These are phyloP conservation scores for Drosophila pullipes DNA, from an alignment of 2,888 invertebrate genomes.

Conservation along the genomic window DNA sequence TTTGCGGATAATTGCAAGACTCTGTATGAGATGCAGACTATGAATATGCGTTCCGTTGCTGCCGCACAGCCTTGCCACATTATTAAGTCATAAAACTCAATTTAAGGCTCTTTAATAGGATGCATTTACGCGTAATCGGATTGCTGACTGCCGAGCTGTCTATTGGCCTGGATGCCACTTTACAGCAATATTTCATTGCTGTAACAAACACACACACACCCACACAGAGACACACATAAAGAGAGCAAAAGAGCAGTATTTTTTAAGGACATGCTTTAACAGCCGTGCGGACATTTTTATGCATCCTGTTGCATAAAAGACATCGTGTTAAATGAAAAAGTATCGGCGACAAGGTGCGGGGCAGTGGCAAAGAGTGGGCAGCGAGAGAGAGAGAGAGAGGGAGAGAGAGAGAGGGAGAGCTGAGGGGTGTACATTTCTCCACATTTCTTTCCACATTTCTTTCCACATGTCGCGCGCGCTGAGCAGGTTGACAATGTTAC, in stretches of 20 bases:
- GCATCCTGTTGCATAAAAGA: conserved; percentile 69
- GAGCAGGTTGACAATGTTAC: conserved; percentile 67
- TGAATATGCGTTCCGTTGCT: neutral
- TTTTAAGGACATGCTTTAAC: conserved; percentile 33
- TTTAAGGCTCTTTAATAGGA: conserved; percentile 62
- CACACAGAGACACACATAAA: neutral
- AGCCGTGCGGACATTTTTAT: conserved; percentile 39
- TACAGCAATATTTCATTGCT: conserved; percentile 41
- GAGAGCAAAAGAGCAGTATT: neutral
- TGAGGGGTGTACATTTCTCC: too few species aligned
- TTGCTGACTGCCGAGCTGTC: conserved; percentile 38
- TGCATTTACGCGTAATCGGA: conserved; percentile 64
- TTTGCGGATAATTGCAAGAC: conserved; percentile 41
- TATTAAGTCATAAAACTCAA: conserved; percentile 75
- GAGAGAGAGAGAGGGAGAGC: neutral
- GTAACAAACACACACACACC: neutral
- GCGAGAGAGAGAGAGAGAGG: neutral
- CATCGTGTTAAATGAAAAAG: conserved; percentile 15
- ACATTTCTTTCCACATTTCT: conserved; percentile 29
- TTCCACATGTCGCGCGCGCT: conserved; percentile 23
- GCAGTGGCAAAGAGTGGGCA: neutral
- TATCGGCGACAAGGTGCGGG: neutral
- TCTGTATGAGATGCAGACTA: neutral
- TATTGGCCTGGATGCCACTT: conserved; percentile 43
- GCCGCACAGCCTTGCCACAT: conserved; percentile 32